phyloP scores from a whole-genome alignment of 2,113 vertebrate genomes.

The Urocitellus parryii region DNA sequence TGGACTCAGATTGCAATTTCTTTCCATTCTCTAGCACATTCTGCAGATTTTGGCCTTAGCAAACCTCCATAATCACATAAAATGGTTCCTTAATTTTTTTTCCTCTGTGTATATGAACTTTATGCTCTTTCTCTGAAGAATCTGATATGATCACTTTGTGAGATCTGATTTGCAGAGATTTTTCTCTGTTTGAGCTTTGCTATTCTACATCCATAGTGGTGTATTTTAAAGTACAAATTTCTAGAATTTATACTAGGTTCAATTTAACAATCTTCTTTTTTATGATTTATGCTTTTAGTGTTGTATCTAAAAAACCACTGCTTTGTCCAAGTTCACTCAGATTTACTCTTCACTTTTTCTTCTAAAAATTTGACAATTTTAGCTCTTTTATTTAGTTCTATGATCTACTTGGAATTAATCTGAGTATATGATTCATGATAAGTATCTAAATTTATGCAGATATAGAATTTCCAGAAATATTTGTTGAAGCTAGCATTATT shows the following conservation, averaged over 20 bases:
- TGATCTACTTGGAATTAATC: neutral
- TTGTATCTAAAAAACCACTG: neutral
- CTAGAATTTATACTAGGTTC: neutral
- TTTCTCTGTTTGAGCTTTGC: neutral
- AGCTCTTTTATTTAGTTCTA: neutral
- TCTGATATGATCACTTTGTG: neutral
- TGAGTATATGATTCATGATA: neutral
- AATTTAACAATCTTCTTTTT: neutral
- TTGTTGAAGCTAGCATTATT: neutral
- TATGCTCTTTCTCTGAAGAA: neutral
- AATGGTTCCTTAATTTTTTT: neutral
- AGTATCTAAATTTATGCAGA: neutral
- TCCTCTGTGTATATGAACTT: accelerated
- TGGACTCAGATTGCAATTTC: neutral
- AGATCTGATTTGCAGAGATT: neutral
- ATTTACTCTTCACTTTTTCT: neutral
- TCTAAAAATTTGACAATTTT: neutral
- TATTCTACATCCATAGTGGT: neutral
- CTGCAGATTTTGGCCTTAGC: neutral
- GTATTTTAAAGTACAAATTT: neutral
- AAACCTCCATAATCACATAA: neutral
- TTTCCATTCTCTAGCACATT: neutral
- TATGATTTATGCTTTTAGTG: neutral
- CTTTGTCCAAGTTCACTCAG: neutral
- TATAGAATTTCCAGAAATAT: neutral